A percentile compares a stretch with the other conserved stretches of the same genome.
These are phyloP conservation scores for Perizoma flavofasciatum DNA, from an alignment of 2,888 invertebrate genomes.

Conservation along the genomic window DNA sequence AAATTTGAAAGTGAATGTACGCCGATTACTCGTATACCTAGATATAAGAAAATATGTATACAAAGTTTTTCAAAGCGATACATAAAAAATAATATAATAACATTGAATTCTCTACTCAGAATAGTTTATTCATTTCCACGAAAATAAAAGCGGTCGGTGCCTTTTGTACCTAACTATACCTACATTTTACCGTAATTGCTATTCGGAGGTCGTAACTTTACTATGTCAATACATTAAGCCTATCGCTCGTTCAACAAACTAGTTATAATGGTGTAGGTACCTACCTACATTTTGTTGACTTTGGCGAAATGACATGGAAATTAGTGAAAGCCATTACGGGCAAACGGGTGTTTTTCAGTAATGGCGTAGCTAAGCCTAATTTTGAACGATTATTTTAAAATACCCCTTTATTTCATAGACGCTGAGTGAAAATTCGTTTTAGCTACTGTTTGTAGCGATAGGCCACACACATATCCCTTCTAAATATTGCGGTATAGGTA, in stretches of 20 bases:
- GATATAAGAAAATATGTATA: neutral
- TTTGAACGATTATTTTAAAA: neutral
- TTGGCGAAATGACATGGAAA: conserved; percentile 24
- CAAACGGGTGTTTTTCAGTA: conserved; percentile 5
- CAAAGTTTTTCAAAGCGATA: conserved; percentile 1
- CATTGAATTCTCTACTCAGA: conserved; percentile 7
- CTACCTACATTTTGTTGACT: conserved; percentile 24
- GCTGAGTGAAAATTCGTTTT: too few relatives aligned
- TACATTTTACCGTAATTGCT: conserved; percentile 29
- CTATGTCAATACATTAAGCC: conserved; percentile 37
- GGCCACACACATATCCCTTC: too few relatives aligned
- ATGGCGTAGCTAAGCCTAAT: neutral
- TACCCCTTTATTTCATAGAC: too few relatives aligned
- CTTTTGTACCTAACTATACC: conserved; percentile 1
- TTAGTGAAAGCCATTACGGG: conserved; percentile 16
- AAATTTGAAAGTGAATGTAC: too few relatives aligned
- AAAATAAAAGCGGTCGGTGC: conserved; percentile 22
- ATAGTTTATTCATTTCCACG: conserved; percentile 18
- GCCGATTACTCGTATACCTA: neutral
- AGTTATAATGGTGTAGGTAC: conserved; percentile 24
- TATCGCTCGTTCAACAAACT: conserved; percentile 32
- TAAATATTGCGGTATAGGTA: too few relatives aligned
- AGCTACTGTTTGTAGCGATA: too few relatives aligned
- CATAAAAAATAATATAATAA: conserved; percentile 1
- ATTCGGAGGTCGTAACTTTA: conserved; percentile 23